Percentiles rank a stretch among this genome's conserved stretches.
These are phyloP conservation scores for Aix galericulata DNA, from an alignment of 2,113 vertebrate genomes.

Conservation along the genomic window DNA sequence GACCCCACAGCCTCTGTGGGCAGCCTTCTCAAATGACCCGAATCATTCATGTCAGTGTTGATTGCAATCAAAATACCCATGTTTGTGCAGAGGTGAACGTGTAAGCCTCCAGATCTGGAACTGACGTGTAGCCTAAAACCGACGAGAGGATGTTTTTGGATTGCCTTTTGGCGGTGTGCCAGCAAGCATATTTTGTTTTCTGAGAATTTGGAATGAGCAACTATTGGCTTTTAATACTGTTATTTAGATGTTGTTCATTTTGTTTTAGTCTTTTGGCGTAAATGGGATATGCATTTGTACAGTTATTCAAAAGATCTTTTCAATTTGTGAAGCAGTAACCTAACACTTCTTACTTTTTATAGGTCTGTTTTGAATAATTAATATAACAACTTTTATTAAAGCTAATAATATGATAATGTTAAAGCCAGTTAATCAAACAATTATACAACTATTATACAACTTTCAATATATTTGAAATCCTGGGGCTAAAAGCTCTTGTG, in stretches of 20 bases:
- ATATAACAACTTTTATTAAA: constrained; percentile 2
- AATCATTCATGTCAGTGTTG: background rate
- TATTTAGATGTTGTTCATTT: background rate
- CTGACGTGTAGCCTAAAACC: background rate
- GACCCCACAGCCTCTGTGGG: background rate
- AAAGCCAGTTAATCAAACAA: background rate
- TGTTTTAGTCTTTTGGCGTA: background rate
- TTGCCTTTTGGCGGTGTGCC: background rate
- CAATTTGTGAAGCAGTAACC: background rate
- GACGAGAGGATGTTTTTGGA: background rate
- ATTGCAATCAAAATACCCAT: background rate
- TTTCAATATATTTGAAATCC: background rate
- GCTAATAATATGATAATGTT: background rate
- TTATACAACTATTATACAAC: background rate
- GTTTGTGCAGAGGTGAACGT: background rate
- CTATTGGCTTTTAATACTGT: background rate
- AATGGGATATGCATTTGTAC: background rate
- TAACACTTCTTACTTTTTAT: background rate
- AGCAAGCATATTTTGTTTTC: background rate
- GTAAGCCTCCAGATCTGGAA: background rate
- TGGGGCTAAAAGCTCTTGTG: constrained; percentile 6
- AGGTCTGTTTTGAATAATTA: background rate
- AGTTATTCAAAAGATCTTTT: background rate
- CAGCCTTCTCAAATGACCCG: background rate
- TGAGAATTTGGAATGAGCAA: background rate